Conservation (phyloP, 2,797 vertebrate species). For the Melanotaenia trifasciata region DNA sequence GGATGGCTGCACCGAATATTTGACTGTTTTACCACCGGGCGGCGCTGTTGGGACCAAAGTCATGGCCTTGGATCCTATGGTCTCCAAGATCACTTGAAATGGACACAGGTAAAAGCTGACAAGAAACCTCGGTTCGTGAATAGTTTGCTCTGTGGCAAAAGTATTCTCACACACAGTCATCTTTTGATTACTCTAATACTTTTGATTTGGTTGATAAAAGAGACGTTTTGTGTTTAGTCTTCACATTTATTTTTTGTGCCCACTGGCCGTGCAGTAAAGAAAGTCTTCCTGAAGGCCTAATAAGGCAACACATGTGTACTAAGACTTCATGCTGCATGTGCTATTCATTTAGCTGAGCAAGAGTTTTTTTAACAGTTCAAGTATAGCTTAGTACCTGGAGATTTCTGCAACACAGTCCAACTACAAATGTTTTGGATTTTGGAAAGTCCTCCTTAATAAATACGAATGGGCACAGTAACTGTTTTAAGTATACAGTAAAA, state of each 20-base stretch:
- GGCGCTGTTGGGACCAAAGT: conserved; percentile 97
- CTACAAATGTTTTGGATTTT: conserved; percentile 63
- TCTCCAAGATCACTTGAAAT: conserved; percentile 55
- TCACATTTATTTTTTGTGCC: conserved; percentile 45
- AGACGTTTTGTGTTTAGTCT: conserved; percentile 36
- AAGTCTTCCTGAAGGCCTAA: conserved; percentile 69
- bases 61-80: conserved; percentile 87
- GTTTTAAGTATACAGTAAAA: background rate
- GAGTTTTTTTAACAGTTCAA: conserved; percentile 71
- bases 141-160: background rate
- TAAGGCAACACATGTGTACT: conserved; percentile 77
- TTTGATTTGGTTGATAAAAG: conserved; percentile 18
- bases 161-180: background rate
- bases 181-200: background rate
- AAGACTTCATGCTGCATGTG: conserved; percentile 74
- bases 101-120: conserved; percentile 68
- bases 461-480: conserved; percentile 9
- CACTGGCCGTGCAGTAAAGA: conserved; percentile 44
- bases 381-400: conserved; percentile 64
- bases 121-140: background rate
- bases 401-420: conserved; percentile 44
- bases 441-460: conserved; percentile 33
- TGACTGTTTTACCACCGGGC: conserved; percentile 84
- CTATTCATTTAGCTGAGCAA: conserved; percentile 77
- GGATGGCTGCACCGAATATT: conserved; percentile 18